Conservation (phyloP, 2,113 vertebrate genomes). For the Leptodactylus fuscus region DNA sequence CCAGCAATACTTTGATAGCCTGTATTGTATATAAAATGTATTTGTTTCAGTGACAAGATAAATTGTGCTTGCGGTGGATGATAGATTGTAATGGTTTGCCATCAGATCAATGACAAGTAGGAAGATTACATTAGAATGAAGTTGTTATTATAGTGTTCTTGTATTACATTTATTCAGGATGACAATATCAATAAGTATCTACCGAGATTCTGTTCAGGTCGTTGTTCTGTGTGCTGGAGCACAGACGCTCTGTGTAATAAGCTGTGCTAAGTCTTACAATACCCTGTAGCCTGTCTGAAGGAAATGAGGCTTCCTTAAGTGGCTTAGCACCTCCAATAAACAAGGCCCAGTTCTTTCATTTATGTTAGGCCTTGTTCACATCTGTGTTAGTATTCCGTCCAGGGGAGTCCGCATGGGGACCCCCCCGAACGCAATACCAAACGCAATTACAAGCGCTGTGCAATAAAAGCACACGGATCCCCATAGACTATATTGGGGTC, state of each 20-base stretch:
- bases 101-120: background rate
- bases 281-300: background rate
- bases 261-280: background rate
- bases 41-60: background rate
- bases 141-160: background rate
- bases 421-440: too few relatives aligned
- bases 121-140: constrained; percentile 14
- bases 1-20: too few relatives aligned
- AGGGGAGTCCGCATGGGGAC: too few relatives aligned
- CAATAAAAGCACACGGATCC: too few relatives aligned
- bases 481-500: too few relatives aligned
- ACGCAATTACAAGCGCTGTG: too few relatives aligned
- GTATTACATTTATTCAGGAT: background rate
- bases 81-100: background rate
- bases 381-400: too few relatives aligned
- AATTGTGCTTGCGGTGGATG: background rate
- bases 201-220: background rate
- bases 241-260: background rate
- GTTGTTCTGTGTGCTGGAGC: background rate
- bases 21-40: too few relatives aligned
- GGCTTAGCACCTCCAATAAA: constrained; percentile 29
- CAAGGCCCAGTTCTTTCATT: background rate
- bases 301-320: constrained; percentile 20
- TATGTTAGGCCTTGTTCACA: too few relatives aligned
- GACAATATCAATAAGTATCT: background rate